Evolutionary conservation across 2,888 invertebrate genomes (phyloP).

Genomic region (Standfussiana lucernea): DNA sequence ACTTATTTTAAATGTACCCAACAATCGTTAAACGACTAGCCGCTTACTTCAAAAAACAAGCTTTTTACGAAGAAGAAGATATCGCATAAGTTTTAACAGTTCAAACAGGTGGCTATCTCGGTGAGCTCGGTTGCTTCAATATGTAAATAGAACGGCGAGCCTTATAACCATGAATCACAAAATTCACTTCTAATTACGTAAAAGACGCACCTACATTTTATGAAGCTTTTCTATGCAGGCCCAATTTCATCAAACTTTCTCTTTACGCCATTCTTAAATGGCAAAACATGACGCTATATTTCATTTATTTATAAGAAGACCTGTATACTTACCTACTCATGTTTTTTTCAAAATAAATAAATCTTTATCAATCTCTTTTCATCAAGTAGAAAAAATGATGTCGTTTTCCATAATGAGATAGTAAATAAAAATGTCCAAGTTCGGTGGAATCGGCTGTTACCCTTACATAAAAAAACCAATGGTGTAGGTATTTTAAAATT

Average conservation of each 20-base stretch:
- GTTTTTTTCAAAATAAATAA: too few relatives aligned
- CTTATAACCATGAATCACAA: slow-evolving; percentile 17
- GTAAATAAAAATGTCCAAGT: slow-evolving; percentile 7
- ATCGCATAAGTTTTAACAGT: slow-evolving; percentile 27
- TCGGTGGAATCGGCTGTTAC: background rate
- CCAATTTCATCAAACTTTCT: background rate
- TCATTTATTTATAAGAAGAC: too few relatives aligned
- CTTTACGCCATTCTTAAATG: too few relatives aligned
- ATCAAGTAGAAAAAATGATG: too few relatives aligned
- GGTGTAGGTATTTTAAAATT: slow-evolving; percentile 7
- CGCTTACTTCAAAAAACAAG: background rate
- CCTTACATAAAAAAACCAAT: slow-evolving; percentile 2
- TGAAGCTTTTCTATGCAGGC: background rate
- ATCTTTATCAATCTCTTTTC: too few relatives aligned
- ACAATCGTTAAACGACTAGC: background rate
- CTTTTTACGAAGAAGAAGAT: slow-evolving; percentile 9
- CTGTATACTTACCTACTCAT: too few relatives aligned
- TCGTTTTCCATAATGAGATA: background rate
- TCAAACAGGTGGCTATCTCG: slow-evolving; percentile 46
- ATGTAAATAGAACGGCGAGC: slow-evolving; percentile 10
- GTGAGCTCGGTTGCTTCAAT: background rate
- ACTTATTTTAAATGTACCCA: background rate
- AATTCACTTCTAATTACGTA: slow-evolving; percentile 4
- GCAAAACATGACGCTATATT: too few relatives aligned
- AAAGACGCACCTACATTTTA: background rate